A percentile compares a stretch with the other conserved stretches of the same genome.
phyloP scores from a whole-genome alignment of 1,140 invertebrate genomes.

The Drosophila paulistorum region DNA sequence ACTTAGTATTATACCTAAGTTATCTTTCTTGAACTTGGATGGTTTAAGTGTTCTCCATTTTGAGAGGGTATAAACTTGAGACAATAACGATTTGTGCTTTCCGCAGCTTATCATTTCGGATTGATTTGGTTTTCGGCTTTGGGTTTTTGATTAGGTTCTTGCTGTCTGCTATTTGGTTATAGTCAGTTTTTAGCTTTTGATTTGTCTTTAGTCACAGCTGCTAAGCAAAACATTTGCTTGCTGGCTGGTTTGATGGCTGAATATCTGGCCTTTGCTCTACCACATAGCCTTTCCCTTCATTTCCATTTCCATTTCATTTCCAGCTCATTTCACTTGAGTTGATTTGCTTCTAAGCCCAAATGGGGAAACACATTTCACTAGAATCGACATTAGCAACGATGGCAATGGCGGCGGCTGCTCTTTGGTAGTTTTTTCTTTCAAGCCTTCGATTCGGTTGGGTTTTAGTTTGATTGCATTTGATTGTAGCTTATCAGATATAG shows the following conservation, averaged over 20 bases:
- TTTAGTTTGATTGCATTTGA: conserved; percentile 80
- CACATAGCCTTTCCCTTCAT: conserved; percentile 6
- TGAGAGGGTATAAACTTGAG: background rate
- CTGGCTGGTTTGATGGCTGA: background rate
- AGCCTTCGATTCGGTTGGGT: conserved; percentile 68
- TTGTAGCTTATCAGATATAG: conserved; percentile 75
- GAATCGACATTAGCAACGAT: background rate
- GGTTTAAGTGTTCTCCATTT: no score
- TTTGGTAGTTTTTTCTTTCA: conserved; percentile 42
- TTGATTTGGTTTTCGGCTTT: background rate
- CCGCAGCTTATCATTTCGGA: no score
- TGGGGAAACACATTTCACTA: conserved; percentile 17
- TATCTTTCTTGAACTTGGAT: no score
- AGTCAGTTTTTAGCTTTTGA: conserved; percentile 54
- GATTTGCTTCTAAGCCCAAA: conserved; percentile 37
- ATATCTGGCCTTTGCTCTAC: conserved; percentile 28
- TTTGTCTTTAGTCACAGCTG: conserved; percentile 66
- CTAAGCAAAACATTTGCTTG: conserved; percentile 34
- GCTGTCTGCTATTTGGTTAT: conserved; percentile 13
- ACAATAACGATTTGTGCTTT: background rate
- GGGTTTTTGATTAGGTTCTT: conserved; percentile 7
- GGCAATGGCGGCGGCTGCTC: conserved; percentile 28
- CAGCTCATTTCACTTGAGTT: conserved; percentile 69
- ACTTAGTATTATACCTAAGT: no score
- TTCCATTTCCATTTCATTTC: conserved; percentile 43